Evolutionary conservation across 2,113 vertebrate genomes (phyloP).

Genomic region (Bos javanicus): DNA sequence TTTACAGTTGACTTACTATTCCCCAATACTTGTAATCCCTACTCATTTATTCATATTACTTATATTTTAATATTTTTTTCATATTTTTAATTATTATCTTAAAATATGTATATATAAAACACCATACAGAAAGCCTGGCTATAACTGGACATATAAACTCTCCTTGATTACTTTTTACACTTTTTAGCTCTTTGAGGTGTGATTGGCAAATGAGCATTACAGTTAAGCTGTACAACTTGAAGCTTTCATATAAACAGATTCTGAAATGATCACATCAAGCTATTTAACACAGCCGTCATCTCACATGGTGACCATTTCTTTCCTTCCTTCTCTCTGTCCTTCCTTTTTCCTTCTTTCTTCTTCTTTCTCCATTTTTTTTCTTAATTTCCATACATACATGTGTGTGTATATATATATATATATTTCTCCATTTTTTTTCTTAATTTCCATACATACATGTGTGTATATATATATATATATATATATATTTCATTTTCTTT

Average conservation of each 20-base stretch:
- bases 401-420: accelerated
- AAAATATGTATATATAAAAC: neutral
- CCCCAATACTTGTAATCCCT: neutral
- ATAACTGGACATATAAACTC: neutral
- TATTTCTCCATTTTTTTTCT: neutral
- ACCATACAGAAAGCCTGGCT: neutral
- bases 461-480: accelerated
- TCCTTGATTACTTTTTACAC: neutral
- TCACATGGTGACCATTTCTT: neutral
- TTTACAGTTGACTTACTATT: neutral
- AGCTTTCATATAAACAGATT: neutral
- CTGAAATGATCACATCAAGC: neutral
- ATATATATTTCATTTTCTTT: neutral
- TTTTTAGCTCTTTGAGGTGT: neutral
- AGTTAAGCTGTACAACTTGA: neutral
- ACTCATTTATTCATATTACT: neutral
- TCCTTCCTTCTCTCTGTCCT: neutral
- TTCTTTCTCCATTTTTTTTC: neutral
- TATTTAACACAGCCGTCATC: neutral
- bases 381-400: neutral
- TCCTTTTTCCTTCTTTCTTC: neutral
- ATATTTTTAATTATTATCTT: neutral
- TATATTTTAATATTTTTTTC: neutral
- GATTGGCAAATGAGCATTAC: neutral
- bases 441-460: neutral